These are phyloP conservation scores for Chondrilla cf. caribensis DNA, from an alignment of 37 sponge, comb jelly and placozoan species.

Conservation along the genomic window DNA sequence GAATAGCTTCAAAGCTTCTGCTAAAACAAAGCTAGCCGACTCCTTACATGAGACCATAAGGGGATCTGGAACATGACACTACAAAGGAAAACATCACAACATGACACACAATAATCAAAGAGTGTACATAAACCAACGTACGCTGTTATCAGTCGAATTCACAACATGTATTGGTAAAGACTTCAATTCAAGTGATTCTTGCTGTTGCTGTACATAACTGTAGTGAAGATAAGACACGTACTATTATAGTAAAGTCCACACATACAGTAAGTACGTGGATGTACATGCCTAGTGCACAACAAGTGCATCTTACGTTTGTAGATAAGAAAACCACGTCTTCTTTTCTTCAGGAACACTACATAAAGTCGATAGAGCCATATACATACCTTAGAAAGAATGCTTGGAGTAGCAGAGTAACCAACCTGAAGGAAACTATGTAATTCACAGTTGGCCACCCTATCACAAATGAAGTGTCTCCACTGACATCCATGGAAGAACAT, in stretches of 20 bases:
- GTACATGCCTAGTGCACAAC: not conserved
- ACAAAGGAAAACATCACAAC: not conserved
- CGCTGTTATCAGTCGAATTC: not conserved
- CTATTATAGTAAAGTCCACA: no score
- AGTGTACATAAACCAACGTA: not conserved
- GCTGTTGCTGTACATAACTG: slow-evolving; percentile 13
- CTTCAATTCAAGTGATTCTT: slow-evolving; percentile 8
- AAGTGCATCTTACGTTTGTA: slow-evolving; percentile 26
- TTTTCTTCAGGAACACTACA: slow-evolving; percentile 37
- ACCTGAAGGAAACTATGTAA: slow-evolving; percentile 52
- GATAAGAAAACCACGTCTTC: slow-evolving; percentile 34
- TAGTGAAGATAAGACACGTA: not conserved
- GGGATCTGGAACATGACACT: slow-evolving; percentile 6
- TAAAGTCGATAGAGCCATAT: not conserved
- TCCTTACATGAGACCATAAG: slow-evolving; percentile 37
- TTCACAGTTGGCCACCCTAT: slow-evolving; percentile 69
- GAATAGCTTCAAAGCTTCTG: slow-evolving; percentile 31
- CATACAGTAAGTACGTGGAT: not conserved
- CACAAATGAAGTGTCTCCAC: slow-evolving; percentile 33
- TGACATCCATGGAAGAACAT: not conserved
- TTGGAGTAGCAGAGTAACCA: not conserved
- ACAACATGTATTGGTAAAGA: slow-evolving; percentile 11
- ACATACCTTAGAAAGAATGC: not conserved
- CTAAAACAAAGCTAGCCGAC: slow-evolving; percentile 26
- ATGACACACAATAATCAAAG: no score